Conservation (phyloP, 2,113 vertebrate genomes). For the Osmerus mordax region DNA sequence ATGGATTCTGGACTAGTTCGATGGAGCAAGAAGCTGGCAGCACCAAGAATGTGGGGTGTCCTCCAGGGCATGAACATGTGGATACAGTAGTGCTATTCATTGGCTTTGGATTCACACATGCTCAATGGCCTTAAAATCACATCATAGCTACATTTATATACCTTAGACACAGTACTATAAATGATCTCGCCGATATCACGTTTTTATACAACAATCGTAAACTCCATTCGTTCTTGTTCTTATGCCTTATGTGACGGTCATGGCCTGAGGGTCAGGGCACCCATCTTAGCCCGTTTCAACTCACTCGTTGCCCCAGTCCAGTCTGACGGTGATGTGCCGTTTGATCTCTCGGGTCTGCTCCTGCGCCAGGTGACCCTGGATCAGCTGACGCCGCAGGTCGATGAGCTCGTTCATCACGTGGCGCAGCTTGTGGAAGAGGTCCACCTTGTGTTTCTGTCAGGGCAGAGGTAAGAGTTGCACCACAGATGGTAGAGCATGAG, state of each 20-base stretch:
- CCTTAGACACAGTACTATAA: constrained; percentile 3
- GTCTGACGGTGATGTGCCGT: constrained; percentile 89
- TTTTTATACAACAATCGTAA: too few relatives aligned
- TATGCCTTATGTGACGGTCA: background rate
- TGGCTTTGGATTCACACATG: constrained; percentile 53
- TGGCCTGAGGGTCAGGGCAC: background rate
- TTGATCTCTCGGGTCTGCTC: constrained; percentile 96
- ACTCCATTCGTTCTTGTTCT: too few relatives aligned
- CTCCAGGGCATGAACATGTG: constrained; percentile 41
- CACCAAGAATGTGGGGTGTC: constrained; percentile 49
- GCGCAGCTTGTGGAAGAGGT: constrained; percentile 95
- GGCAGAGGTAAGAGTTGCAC: background rate
- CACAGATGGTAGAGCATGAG: too few relatives aligned
- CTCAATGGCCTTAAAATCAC: constrained; percentile 63
- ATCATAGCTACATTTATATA: constrained; percentile 18
- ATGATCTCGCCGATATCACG: background rate
- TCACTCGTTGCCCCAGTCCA: constrained; percentile 99
- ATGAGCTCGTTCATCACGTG: constrained; percentile 98
- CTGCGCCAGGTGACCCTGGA: constrained; percentile 92
- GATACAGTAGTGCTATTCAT: constrained; percentile 47
- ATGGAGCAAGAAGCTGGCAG: constrained; percentile 47
- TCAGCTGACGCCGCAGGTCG: constrained; percentile 92
- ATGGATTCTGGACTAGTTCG: constrained; percentile 4
- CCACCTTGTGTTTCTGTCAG: constrained; percentile 90
- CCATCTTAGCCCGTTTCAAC: constrained; percentile 50